Evolutionary conservation across 2,113 vertebrate genomes (phyloP).

Genomic region (Lepus timidus): DNA sequence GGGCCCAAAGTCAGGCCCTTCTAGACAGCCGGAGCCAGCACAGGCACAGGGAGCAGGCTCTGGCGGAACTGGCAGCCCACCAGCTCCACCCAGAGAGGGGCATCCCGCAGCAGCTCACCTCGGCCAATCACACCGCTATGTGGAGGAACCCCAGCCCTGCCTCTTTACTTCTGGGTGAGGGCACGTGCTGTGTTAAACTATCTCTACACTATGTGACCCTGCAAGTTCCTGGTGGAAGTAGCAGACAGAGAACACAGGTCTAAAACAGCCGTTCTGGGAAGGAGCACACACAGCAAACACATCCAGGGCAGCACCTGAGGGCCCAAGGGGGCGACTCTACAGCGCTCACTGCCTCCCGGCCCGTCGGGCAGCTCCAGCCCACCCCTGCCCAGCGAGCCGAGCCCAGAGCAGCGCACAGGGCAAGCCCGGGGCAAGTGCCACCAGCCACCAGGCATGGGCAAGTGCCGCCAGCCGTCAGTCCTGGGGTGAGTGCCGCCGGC

Average conservation of each 20-base stretch:
- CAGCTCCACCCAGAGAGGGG: neutral
- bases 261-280: slow-evolving; percentile 47
- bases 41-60: neutral
- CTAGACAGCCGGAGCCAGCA: neutral
- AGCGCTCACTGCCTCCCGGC: neutral
- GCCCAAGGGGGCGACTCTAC: neutral
- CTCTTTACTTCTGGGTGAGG: neutral
- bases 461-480: no score
- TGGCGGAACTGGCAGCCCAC: neutral
- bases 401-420: neutral
- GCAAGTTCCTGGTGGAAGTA: neutral
- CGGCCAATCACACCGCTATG: neutral
- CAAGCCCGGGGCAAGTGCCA: no score
- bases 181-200: neutral
- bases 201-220: slow-evolving; percentile 33
- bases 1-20: neutral
- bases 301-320: slow-evolving; percentile 7
- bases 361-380: neutral
- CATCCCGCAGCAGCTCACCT: neutral
- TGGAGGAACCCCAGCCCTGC: neutral
- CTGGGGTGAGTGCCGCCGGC: no score
- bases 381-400: neutral
- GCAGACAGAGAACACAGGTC: neutral
- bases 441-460: neutral
- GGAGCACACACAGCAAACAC: neutral